Conservation (phyloP, 2,888 invertebrate genomes). For the Himalopsyche tibetana region DNA sequence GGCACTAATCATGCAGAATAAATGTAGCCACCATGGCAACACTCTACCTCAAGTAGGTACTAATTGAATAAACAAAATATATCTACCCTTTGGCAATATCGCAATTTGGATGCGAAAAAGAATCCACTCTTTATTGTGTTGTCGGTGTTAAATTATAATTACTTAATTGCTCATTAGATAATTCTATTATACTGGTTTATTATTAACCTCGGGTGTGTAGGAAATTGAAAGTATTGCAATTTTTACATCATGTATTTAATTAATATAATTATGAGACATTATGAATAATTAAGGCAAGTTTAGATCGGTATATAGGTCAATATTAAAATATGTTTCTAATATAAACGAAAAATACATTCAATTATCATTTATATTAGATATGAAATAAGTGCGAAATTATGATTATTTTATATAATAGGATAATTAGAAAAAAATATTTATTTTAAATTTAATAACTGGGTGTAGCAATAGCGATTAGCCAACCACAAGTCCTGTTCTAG, state of each 20-base stretch:
- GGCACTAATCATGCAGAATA: constrained; percentile 46
- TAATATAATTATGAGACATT: not conserved
- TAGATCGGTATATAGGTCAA: not conserved
- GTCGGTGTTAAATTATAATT: constrained; percentile 49
- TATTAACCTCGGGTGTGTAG: constrained; percentile 19
- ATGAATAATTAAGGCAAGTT: not conserved
- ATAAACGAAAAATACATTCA: no score
- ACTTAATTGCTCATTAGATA: not conserved
- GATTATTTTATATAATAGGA: no score
- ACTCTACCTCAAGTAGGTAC: constrained; percentile 46
- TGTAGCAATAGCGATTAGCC: no score
- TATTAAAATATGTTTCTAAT: no score
- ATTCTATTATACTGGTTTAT: constrained; percentile 47
- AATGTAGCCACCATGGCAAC: constrained; percentile 59
- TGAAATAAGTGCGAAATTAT: no score
- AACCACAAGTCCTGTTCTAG: no score
- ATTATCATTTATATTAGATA: no score
- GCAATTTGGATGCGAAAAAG: constrained; percentile 57
- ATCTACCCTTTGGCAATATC: constrained; percentile 36
- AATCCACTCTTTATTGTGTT: constrained; percentile 54
- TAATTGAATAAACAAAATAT: constrained; percentile 49
- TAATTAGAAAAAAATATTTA: no score
- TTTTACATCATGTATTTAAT: not conserved
- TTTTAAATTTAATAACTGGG: no score
- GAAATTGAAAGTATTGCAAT: constrained; percentile 7